Evolutionary conservation across 2,888 invertebrate species (phyloP).

Genomic region (Ophion slaviceki): DNA sequence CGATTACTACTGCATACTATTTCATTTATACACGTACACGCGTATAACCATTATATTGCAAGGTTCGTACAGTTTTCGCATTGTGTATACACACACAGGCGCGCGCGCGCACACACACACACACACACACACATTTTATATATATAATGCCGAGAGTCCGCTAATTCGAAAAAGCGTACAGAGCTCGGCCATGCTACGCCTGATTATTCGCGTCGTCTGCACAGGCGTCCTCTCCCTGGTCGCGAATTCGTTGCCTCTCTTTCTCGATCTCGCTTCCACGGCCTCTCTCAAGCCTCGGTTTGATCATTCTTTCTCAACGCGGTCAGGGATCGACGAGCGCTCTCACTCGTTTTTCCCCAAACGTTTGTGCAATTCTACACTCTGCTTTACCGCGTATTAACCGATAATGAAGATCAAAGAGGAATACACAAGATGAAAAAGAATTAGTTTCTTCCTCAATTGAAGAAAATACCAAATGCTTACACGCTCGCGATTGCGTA

Average conservation of each 20-base stretch:
- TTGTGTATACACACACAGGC: too few relatives aligned
- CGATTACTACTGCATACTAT: constrained; percentile 39
- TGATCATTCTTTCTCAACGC: constrained; percentile 42
- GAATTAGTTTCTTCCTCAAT: neutral
- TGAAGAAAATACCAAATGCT: too few relatives aligned
- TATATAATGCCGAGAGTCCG: constrained; percentile 45
- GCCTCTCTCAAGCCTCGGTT: constrained; percentile 1
- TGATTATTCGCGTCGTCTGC: constrained; percentile 61
- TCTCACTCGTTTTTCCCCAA: constrained; percentile 35
- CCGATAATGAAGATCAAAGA: neutral
- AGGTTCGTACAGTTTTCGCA: neutral
- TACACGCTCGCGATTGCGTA: too few relatives aligned
- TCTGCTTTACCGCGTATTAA: neutral
- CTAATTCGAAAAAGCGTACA: constrained; percentile 64
- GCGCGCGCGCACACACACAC: too few relatives aligned
- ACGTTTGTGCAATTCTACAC: constrained; percentile 13
- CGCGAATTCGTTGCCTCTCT: constrained; percentile 30
- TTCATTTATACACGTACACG: constrained; percentile 29
- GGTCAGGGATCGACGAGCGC: constrained; percentile 46
- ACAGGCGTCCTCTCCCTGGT: constrained; percentile 30
- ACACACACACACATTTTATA: neutral
- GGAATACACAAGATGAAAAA: neutral
- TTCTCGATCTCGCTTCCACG: constrained; percentile 15
- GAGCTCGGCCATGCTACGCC: constrained; percentile 60
- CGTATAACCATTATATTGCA: constrained; percentile 5